Base-by-base conservation (phyloP, 2,113 vertebrate species). In the Calyptomena viridis region DNA sequence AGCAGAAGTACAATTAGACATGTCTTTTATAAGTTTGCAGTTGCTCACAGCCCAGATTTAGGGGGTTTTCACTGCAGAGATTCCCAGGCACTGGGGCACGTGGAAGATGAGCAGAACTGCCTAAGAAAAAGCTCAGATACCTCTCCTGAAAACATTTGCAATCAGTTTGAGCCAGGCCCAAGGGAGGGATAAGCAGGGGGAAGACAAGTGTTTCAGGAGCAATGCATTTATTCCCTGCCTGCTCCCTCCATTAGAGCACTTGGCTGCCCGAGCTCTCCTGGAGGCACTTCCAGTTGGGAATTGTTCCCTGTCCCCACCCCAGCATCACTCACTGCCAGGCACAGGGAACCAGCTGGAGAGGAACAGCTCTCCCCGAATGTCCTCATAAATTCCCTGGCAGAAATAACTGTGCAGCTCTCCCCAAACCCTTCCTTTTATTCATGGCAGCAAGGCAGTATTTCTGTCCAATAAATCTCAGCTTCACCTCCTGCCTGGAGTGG, bases 251-350 rank as follows among this genome's bases (percentile, higher is more conserved):
- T 84, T 47, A 91, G 37, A 82, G 69, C 58, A 20, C 74, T 96
- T 89, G 33, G 49, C 77, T 50, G 59, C 40, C 42, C 71, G n/a
- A 94, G 42, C 90, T 94, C 87, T 97, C 87, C 82, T 87, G 81
- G 30, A 96, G 93, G 94, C 78, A 88, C 87, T 80, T 69, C 52
- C 20, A 24, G 94, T 95, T 96, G 95, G 94, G 89, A 96, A 72
- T 90, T 94, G 67, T 92, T 95, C 83, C 66, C 90, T 90, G 6
- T 4, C 49, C 87, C 87, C 31, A 74, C 62, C 82, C 85, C 42
- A 56, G 25, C 72, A 87, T 93, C 67, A 92, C 85, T 93, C 88
- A 93, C 89, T 59, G 77, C 1, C 5, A 96, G 78, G 80, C 42
- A 87, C 53, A 63, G 50, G 72, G 73, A 97, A 93, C 33, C 82